These are phyloP conservation scores for Oryzias melastigma DNA, from an alignment of 2,113 vertebrate genomes.

Conservation along the genomic window DNA sequence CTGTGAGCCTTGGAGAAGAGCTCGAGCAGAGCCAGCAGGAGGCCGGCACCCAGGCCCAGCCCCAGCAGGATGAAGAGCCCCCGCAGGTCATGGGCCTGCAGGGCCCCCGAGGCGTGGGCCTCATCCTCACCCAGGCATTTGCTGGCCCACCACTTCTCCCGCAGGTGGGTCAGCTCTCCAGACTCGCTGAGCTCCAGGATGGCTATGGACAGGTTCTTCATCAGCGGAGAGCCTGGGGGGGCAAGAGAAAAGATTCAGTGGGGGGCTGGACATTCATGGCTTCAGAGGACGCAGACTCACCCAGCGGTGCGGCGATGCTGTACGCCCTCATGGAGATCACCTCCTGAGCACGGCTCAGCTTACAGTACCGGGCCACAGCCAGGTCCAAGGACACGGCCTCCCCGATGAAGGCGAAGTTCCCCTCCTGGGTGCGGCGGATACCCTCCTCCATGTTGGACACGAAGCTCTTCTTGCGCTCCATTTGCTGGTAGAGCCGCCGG, in stretches of 20 bases:
- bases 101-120: constrained; percentile 36
- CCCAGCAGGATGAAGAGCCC: constrained; percentile 84
- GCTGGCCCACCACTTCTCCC: constrained; percentile 86
- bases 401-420: constrained; percentile 86
- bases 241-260: neutral
- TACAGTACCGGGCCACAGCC: constrained; percentile 79
- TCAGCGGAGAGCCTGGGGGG: constrained; percentile 76
- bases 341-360: constrained; percentile 76
- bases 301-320: constrained; percentile 78
- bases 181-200: constrained; percentile 82
- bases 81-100: constrained; percentile 74
- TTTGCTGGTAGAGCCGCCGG: constrained; percentile 83
- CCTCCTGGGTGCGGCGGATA: constrained; percentile 73
- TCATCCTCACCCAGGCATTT: constrained; percentile 62
- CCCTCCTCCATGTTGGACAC: constrained; percentile 80
- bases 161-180: constrained; percentile 77
- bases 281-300: constrained; percentile 54
- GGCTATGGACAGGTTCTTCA: constrained; percentile 79
- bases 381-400: constrained; percentile 84
- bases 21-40: constrained; percentile 81
- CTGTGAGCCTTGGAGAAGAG: constrained; percentile 76
- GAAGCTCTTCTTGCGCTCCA: constrained; percentile 81
- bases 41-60: constrained; percentile 75
- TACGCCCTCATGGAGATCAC: constrained; percentile 80
- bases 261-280: neutral